phyloP scores from a whole-genome alignment of 1,140 invertebrate species.

The Dendrolimus kikuchii region DNA sequence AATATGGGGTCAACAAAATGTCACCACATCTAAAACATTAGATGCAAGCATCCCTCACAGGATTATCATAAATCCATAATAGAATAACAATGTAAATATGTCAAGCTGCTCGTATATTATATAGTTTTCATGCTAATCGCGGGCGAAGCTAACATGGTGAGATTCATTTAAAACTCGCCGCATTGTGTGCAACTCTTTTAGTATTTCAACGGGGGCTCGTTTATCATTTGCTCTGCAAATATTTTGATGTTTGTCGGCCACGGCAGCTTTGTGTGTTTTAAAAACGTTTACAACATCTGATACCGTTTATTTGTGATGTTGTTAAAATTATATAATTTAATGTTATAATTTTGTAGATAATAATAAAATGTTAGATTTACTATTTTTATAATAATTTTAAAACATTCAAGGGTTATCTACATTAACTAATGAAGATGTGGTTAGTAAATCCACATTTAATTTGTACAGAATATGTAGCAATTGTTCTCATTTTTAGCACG shows the following conservation, averaged over 20 bases:
- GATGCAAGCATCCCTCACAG: conserved; percentile 47
- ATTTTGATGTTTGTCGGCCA: conserved; percentile 50
- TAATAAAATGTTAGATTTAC: no score
- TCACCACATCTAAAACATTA: conserved; percentile 29
- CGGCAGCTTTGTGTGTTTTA: conserved; percentile 22
- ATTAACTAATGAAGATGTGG: no score
- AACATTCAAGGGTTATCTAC: no score
- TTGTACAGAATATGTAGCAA: no score
- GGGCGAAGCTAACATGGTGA: conserved; percentile 34
- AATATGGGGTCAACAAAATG: no score
- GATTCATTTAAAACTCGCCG: conserved; percentile 45
- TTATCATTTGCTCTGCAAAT: conserved; percentile 58
- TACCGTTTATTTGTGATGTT: conserved; percentile 12
- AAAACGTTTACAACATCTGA: conserved; percentile 21
- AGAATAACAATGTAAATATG: conserved; percentile 58
- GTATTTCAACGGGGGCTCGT: conserved; percentile 38
- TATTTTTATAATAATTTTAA: no score
- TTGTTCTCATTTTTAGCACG: no score
- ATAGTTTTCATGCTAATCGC: conserved; percentile 52
- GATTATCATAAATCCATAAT: conserved; percentile 61
- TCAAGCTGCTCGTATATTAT: conserved; percentile 24
- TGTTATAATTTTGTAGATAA: no score
- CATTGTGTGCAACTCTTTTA: conserved; percentile 33
- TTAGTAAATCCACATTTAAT: no score
- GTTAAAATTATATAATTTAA: no score